phyloP scores from a whole-genome alignment of 2,113 vertebrate genomes.

The Notechis scutatus region DNA sequence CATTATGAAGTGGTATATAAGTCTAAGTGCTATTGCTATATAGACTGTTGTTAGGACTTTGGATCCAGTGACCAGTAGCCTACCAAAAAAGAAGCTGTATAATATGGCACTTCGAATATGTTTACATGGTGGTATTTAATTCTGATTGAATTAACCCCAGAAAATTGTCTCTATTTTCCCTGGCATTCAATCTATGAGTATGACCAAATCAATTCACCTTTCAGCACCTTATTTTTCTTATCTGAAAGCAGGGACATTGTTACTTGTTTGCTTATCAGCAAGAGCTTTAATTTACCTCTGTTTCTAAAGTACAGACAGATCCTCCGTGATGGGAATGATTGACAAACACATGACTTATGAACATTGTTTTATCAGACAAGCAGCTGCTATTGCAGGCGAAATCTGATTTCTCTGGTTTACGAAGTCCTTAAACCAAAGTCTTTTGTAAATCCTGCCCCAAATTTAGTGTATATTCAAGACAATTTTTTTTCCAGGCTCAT shows the following conservation, averaged over 20 bases:
- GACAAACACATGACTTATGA: background rate
- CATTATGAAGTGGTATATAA: background rate
- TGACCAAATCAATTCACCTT: conserved; percentile 35
- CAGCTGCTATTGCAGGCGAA: background rate
- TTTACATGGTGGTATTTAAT: conserved; percentile 16
- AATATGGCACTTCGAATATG: too few relatives aligned
- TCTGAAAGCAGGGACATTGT: conserved; percentile 38
- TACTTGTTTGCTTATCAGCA: conserved; percentile 17
- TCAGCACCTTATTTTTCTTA: conserved; percentile 28
- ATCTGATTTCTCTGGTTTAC: background rate
- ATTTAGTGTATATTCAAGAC: background rate
- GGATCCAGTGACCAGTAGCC: background rate
- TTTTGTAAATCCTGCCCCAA: background rate
- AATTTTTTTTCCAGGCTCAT: background rate
- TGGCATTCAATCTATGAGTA: conserved; percentile 8
- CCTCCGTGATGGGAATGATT: conserved; percentile 18
- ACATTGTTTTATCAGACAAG: background rate
- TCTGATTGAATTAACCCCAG: conserved; percentile 26
- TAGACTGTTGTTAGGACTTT: background rate
- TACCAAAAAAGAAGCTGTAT: background rate
- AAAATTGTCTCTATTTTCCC: conserved; percentile 6
- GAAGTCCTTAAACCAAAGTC: background rate
- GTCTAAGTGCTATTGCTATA: background rate
- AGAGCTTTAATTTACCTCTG: conserved; percentile 39
- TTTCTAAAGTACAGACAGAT: conserved; percentile 44